A percentile compares a stretch with the other conserved stretches of the same genome.
phyloP scores from a whole-genome alignment of 2,113 vertebrate species.

The Grallaria varia region DNA sequence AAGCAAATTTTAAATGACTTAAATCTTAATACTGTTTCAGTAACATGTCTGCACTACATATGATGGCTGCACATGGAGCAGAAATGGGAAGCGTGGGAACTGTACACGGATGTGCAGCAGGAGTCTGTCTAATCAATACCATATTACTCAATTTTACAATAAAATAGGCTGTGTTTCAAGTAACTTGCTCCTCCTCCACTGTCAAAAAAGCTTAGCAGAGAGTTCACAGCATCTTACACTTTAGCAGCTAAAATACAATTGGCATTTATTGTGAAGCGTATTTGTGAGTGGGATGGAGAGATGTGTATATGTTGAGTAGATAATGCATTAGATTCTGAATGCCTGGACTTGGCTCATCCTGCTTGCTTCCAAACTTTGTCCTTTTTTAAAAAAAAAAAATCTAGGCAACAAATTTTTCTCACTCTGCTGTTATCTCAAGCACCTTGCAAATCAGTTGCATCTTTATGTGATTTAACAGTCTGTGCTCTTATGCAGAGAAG shows the following conservation, averaged over 20 bases:
- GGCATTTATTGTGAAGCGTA: neutral
- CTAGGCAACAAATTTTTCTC: neutral
- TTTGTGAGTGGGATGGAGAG: neutral
- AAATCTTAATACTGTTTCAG: neutral
- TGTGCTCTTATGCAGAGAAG: neutral
- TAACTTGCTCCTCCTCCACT: neutral
- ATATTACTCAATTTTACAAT: neutral
- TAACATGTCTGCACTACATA: neutral
- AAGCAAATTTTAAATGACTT: neutral
- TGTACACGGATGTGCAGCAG: neutral
- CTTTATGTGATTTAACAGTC: neutral
- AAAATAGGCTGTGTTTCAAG: neutral
- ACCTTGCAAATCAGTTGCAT: neutral
- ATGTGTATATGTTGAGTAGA: neutral
- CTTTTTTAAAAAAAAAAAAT: neutral
- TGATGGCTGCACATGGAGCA: neutral
- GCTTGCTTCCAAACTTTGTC: neutral
- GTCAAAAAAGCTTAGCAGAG: neutral
- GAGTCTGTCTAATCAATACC: neutral
- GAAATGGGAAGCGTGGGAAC: neutral
- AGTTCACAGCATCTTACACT: neutral
- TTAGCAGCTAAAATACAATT: neutral
- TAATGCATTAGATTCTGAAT: neutral
- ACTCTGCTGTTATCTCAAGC: neutral
- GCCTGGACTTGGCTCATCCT: neutral